Conservation (phyloP, 1,140 invertebrate species). For the Hydropsyche tenuis region DNA sequence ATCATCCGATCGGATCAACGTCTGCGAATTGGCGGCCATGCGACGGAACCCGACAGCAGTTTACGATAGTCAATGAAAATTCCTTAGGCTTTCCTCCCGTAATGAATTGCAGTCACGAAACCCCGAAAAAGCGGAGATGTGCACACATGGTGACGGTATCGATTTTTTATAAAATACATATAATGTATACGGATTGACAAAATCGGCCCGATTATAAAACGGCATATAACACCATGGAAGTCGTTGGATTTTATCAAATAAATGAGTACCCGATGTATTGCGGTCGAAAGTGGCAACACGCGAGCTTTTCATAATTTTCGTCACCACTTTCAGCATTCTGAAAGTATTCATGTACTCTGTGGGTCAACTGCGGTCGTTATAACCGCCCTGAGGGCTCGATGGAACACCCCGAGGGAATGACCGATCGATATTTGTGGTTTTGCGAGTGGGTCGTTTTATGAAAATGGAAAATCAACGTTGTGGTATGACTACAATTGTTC, state of each 20-base stretch:
- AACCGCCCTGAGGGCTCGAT: background rate
- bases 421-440: background rate
- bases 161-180: background rate
- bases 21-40: too few species aligned
- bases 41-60: background rate
- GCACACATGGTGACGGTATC: conserved; percentile 2
- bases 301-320: conserved; percentile 1
- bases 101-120: conserved; percentile 27
- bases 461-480: too few species aligned
- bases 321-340: background rate
- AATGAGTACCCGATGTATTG: too few species aligned
- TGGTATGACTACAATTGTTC: too few species aligned
- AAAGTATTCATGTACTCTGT: background rate
- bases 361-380: conserved; percentile 2
- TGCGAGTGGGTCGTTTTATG: too few species aligned
- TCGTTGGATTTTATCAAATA: too few species aligned
- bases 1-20: too few species aligned
- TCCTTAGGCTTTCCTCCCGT: background rate
- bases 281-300: conserved; percentile 7
- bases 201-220: too few species aligned
- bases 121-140: background rate
- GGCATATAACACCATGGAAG: too few species aligned
- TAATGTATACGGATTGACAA: too few species aligned
- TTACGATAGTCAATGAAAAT: conserved; percentile 7
- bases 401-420: background rate